Conservation (phyloP, 2,113 vertebrate genomes). For the Campylomormyrus numenius region DNA sequence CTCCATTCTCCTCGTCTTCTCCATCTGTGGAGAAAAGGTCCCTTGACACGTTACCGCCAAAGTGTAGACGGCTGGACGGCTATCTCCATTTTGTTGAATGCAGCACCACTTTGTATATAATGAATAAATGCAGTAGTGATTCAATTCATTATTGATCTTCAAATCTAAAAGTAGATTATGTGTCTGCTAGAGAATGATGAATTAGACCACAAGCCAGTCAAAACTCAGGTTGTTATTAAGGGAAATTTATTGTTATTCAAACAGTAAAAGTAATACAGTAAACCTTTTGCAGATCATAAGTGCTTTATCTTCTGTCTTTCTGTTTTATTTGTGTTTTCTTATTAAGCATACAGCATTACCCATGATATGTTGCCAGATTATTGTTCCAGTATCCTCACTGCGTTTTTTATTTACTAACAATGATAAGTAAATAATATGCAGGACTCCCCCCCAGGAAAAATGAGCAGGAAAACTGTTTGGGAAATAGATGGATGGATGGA, state of each 20-base stretch:
- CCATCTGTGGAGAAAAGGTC: background rate
- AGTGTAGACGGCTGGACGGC: background rate
- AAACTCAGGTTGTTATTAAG: background rate
- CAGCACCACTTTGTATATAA: background rate
- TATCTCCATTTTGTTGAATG: background rate
- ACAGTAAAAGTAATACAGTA: background rate
- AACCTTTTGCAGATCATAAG: background rate
- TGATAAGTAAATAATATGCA: background rate
- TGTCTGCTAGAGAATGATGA: background rate
- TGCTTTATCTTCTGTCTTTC: background rate
- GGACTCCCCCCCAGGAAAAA: background rate
- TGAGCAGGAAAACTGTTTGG: background rate
- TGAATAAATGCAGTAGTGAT: background rate
- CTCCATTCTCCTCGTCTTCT: background rate
- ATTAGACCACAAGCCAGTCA: background rate
- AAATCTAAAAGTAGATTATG: background rate
- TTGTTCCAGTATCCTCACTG: background rate
- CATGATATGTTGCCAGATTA: background rate
- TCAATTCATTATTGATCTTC: conserved; percentile 1
- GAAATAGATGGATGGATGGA: background rate
- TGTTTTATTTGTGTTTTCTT: background rate
- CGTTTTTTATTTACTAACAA: background rate
- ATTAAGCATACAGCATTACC: background rate
- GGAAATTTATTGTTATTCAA: background rate
- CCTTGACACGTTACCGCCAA: background rate